These are phyloP conservation scores for Sthenelais limicola DNA, from an alignment of 2,888 invertebrate genomes.

Conservation along the genomic window DNA sequence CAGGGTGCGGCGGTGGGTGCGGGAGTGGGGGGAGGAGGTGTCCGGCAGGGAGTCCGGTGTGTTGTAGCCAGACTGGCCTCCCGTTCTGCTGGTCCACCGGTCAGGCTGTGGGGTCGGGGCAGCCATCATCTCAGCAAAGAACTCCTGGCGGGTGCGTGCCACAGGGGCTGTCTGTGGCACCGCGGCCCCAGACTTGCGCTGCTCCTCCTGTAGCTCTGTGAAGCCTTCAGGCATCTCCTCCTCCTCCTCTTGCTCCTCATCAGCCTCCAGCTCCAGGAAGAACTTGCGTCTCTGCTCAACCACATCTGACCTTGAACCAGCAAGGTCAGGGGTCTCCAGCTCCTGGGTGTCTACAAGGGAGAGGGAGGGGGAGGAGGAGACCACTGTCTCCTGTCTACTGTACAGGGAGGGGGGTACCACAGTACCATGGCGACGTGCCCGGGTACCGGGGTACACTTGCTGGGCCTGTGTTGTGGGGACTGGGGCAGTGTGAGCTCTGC, in stretches of 20 bases:
- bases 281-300: too few species aligned
- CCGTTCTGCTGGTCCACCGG: constrained; percentile 2
- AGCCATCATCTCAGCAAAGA: constrained; percentile 13
- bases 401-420: neutral
- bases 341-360: neutral
- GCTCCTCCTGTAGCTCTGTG: constrained; percentile 20
- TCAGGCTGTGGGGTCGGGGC: neutral
- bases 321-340: too few species aligned
- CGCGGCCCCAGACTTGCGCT: neutral
- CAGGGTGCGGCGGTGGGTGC: constrained; percentile 25
- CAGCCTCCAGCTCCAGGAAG: neutral
- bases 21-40: neutral
- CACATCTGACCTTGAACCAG: too few species aligned
- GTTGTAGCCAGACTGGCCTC: constrained; percentile 23
- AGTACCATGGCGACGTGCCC: constrained; percentile 8
- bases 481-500: constrained; percentile 20
- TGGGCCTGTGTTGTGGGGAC: neutral
- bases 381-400: neutral
- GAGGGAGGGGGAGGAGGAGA: neutral
- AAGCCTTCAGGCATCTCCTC: neutral
- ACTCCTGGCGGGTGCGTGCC: constrained; percentile 6
- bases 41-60: constrained; percentile 28
- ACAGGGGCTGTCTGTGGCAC: neutral
- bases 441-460: neutral
- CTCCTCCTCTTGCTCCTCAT: neutral